These are phyloP conservation scores for Papilio demoleus DNA, from an alignment of 2,888 invertebrate species.

Conservation along the genomic window DNA sequence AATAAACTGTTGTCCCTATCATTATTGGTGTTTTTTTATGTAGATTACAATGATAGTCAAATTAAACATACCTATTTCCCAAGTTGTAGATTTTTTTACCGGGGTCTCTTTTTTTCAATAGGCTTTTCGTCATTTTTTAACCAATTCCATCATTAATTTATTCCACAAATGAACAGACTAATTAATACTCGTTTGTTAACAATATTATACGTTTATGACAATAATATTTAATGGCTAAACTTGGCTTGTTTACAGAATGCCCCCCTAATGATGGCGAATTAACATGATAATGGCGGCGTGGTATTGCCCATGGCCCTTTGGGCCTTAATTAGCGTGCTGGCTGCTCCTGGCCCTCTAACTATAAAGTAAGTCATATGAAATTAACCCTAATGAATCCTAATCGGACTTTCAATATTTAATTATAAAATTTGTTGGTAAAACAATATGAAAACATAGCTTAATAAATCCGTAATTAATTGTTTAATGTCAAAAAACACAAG, in stretches of 20 bases:
- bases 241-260: slow-evolving; percentile 87
- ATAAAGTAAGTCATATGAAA: slow-evolving; percentile 86
- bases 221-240: slow-evolving; percentile 38
- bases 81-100: too few relatives aligned
- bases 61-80: too few relatives aligned
- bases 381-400: not conserved
- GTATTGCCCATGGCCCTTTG: slow-evolving; percentile 92
- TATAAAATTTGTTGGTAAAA: not conserved
- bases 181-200: too few relatives aligned
- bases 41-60: too few relatives aligned
- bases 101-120: too few relatives aligned
- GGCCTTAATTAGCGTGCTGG: slow-evolving; percentile 90
- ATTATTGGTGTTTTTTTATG: too few relatives aligned
- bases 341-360: slow-evolving; percentile 91
- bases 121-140: too few relatives aligned
- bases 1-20: too few relatives aligned
- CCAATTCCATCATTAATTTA: not conserved
- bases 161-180: too few relatives aligned
- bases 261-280: slow-evolving; percentile 91
- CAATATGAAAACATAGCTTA: slow-evolving; percentile 12
- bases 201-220: not conserved
- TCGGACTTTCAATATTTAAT: not conserved
- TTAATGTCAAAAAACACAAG: not conserved
- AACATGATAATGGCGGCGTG: slow-evolving; percentile 93
- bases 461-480: not conserved